Base-by-base conservation (phyloP, 2,113 vertebrate genomes). In the Pseudorasbora parva region DNA sequence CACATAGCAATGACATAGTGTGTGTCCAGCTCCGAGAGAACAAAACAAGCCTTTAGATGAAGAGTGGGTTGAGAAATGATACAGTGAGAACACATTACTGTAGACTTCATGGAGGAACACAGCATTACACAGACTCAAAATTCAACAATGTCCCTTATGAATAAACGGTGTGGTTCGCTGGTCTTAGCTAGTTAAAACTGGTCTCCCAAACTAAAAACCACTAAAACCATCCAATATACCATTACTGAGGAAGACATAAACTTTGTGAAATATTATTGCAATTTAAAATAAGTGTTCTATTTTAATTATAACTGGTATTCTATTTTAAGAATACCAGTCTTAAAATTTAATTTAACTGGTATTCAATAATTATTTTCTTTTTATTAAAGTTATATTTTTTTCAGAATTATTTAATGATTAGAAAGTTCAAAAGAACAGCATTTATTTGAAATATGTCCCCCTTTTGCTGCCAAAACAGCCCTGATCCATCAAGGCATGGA, bases 1-100 rank as follows among this genome's bases (percentile, higher is more conserved):
- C 25, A 82, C 60, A 23, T 4, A 62, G 71, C 41, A 33, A 79
- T 49, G 25, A 33, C 43, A 66, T 30, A 21, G 11, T 51, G 15
- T 49, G 14, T 17, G 45, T 47, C n/a, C 27, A 12, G 10, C 23
- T 66, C 59, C 2, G 9, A 19, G 41, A 64, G 59, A 78, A 49
- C 43, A 79, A 79, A 64, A 19, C 14, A 49, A 79, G 17, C 78
- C 25, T 79, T 79, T 49, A 66, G 59, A 79, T 64, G 23, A 79
- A 59, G 57, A 10, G 57, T 62, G 23, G 37, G 57, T 15, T 62
- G 57, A 41, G n/a, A 78, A 66, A 66, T 66, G 78, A 79, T 49
- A 66, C 23, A 66, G 23, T 79, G 77, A 79, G 15, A 30, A 64
- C 77, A 64, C 21, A 57, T 14, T 57, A 37, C 10, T 77, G 54